A percentile compares a stretch with the other conserved stretches of the same genome.
Conservation (phyloP, 2,113 vertebrate genomes). For the Laterallus jamaicensis region DNA sequence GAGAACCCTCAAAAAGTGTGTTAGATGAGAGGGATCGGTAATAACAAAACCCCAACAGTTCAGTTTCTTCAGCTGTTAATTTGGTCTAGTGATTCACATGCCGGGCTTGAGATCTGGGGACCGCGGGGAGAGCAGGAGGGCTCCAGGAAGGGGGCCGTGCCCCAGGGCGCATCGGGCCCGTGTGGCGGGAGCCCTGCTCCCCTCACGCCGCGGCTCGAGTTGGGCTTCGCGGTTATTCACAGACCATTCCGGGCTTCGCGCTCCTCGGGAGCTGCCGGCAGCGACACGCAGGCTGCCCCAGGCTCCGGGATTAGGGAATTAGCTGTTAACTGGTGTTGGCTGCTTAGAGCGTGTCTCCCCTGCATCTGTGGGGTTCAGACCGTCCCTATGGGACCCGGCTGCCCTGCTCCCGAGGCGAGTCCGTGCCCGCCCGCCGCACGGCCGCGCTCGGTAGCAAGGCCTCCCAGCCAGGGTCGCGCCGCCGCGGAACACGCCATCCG, state of each 20-base stretch:
- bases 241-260: background rate
- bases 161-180: background rate
- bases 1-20: background rate
- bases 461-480: too few species aligned
- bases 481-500: background rate
- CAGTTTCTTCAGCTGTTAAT: background rate
- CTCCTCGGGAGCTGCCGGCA: background rate
- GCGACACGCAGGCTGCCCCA: rapidly evolving
- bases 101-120: background rate
- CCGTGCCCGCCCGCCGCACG: background rate
- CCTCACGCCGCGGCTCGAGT: rapidly evolving
- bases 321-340: background rate
- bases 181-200: background rate
- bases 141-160: rapidly evolving
- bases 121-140: rapidly evolving
- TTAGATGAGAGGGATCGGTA: too few species aligned
- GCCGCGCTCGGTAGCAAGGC: background rate
- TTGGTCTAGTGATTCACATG: background rate
- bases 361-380: rapidly evolving
- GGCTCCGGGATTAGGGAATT: background rate
- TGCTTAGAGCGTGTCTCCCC: background rate
- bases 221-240: background rate
- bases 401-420: too few species aligned
- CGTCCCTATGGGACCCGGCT: background rate
- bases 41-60: too few species aligned